Conservation (phyloP, 2,888 invertebrate species). For the Quadroppia sp. region DNA sequence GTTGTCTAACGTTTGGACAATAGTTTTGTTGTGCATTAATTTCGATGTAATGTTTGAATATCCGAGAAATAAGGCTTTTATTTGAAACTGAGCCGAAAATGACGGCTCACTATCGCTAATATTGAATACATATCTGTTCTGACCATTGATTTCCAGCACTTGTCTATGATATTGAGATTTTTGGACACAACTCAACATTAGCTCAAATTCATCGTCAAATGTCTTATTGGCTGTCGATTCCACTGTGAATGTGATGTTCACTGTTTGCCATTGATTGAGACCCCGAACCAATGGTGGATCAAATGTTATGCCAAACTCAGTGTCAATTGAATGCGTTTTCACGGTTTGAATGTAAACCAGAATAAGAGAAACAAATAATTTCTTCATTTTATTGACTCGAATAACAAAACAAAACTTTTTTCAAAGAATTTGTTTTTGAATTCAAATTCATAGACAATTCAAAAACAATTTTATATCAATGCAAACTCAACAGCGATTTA, state of each 20-base stretch:
- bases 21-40: neutral
- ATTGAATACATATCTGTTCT: neutral
- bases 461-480: neutral
- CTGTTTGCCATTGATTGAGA: neutral
- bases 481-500: neutral
- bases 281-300: constrained; percentile 19
- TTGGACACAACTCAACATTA: neutral
- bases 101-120: neutral
- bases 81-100: constrained; percentile 53
- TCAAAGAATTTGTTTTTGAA: neutral
- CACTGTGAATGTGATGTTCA: neutral
- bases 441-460: neutral
- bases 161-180: neutral
- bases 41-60: constrained; percentile 43
- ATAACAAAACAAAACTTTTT: no score
- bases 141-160: neutral
- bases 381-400: no score
- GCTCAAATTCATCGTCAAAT: neutral
- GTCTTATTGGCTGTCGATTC: no score
- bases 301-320: constrained; percentile 11
- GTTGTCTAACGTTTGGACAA: constrained; percentile 27
- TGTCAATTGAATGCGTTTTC: neutral
- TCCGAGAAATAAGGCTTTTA: constrained; percentile 44
- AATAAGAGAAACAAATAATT: neutral
- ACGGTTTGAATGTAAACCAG: neutral